phyloP scores from a whole-genome alignment of 2,113 vertebrate genomes.

The Addax nasomaculatus region DNA sequence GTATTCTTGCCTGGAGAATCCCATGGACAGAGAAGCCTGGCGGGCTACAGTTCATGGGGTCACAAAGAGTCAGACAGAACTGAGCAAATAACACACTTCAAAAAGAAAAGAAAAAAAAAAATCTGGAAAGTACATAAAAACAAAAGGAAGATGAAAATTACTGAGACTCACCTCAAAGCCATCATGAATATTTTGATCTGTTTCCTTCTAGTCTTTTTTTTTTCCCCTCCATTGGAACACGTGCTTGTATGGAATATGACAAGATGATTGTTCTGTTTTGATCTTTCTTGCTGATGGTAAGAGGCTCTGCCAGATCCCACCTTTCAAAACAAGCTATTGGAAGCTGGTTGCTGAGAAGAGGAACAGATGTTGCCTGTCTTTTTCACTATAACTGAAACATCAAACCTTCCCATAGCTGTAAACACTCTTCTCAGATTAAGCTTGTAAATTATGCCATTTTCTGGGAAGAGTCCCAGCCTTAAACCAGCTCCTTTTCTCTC shows the following conservation, averaged over 20 bases:
- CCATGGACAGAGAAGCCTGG: neutral
- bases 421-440: slow-evolving; percentile 34
- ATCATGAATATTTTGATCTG: neutral
- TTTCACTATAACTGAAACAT: slow-evolving; percentile 8
- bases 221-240: neutral
- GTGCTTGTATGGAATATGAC: neutral
- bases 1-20: neutral
- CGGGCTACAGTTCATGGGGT: neutral
- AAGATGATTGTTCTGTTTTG: neutral
- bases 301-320: slow-evolving; percentile 1
- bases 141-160: neutral
- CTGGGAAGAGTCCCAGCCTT: slow-evolving; percentile 41
- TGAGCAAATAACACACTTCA: neutral
- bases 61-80: neutral
- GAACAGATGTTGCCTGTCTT: slow-evolving; percentile 37
- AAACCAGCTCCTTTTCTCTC: slow-evolving; percentile 21
- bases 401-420: slow-evolving; percentile 38
- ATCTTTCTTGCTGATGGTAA: neutral
- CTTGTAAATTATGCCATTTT: slow-evolving; percentile 47
- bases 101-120: neutral
- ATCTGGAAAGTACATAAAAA: neutral
- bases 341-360: neutral
- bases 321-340: neutral
- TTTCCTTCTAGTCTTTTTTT: neutral
- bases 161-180: neutral